Conservation (phyloP, 2,888 invertebrate genomes). For the Tetropium fuscum region DNA sequence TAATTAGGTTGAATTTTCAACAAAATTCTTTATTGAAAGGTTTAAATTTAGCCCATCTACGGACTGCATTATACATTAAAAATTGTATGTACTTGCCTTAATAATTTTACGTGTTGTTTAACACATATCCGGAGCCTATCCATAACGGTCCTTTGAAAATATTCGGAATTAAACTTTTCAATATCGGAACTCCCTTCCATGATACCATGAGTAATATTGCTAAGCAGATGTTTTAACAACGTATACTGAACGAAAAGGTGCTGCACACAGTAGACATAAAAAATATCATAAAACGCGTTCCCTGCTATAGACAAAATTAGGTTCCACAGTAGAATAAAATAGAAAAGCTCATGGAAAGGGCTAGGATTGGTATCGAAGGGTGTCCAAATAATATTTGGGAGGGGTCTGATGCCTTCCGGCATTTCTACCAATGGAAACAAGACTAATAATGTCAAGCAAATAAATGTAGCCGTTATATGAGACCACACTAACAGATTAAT, state of each 20-base stretch:
- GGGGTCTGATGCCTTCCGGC: constrained; percentile 37
- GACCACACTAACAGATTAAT: constrained; percentile 21
- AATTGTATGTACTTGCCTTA: constrained; percentile 40
- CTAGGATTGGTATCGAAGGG: constrained; percentile 42
- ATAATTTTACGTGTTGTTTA: constrained; percentile 39
- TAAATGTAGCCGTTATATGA: constrained; percentile 21
- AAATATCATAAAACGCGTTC: constrained; percentile 38
- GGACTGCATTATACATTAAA: no score
- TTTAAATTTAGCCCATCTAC: no score
- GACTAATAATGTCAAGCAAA: constrained; percentile 24
- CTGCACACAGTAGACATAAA: constrained; percentile 37
- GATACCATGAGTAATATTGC: constrained; percentile 33
- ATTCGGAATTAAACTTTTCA: constrained; percentile 36
- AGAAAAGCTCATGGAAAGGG: constrained; percentile 42
- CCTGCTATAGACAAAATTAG: constrained; percentile 36
- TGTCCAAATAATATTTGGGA: constrained; percentile 41
- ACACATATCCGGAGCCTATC: constrained; percentile 39
- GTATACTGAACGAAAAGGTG: constrained; percentile 41
- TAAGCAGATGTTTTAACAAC: constrained; percentile 34
- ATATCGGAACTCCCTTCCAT: constrained; percentile 30
- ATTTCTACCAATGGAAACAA: constrained; percentile 37
- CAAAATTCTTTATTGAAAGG: no score
- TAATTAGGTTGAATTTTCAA: no score
- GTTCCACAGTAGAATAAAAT: constrained; percentile 36
- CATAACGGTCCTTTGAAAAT: constrained; percentile 38